These are phyloP conservation scores for Phainopepla nitens DNA, from an alignment of 2,113 vertebrate genomes.

Conservation along the genomic window DNA sequence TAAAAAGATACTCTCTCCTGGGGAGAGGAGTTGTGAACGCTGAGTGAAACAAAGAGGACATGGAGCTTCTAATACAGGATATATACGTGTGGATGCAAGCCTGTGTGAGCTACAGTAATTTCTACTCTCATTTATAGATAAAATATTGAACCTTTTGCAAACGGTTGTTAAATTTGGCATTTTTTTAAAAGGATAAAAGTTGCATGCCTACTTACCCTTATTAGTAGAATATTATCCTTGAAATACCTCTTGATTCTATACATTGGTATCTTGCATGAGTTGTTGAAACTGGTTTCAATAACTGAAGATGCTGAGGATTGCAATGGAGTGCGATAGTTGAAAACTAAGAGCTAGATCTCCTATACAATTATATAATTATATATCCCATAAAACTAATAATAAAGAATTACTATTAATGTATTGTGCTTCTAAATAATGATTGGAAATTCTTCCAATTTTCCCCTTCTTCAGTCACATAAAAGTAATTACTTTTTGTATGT, in stretches of 20 bases:
- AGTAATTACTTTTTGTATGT: not conserved
- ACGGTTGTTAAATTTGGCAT: fast-evolving
- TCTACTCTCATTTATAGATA: not conserved
- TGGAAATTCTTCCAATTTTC: not conserved
- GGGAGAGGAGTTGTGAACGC: not conserved
- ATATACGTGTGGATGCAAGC: fast-evolving
- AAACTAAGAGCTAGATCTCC: not conserved
- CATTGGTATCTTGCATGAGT: not conserved
- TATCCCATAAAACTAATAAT: not conserved
- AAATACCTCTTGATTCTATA: not conserved
- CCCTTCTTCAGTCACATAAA: not conserved
- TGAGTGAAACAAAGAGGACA: not conserved
- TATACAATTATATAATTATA: not conserved
- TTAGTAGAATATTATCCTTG: not conserved
- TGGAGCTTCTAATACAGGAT: not conserved
- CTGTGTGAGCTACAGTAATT: not conserved
- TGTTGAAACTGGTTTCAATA: not conserved
- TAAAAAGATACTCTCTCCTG: not conserved
- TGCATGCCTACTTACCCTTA: not conserved
- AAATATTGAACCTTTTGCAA: not conserved
- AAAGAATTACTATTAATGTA: not conserved
- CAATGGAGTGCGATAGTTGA: not conserved
- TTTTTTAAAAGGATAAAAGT: not conserved
- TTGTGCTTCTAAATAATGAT: not conserved
- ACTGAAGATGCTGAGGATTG: not conserved